Evolutionary conservation across 2,797 vertebrate genomes (phyloP).

Genomic region (Acanthurus lineatus): DNA sequence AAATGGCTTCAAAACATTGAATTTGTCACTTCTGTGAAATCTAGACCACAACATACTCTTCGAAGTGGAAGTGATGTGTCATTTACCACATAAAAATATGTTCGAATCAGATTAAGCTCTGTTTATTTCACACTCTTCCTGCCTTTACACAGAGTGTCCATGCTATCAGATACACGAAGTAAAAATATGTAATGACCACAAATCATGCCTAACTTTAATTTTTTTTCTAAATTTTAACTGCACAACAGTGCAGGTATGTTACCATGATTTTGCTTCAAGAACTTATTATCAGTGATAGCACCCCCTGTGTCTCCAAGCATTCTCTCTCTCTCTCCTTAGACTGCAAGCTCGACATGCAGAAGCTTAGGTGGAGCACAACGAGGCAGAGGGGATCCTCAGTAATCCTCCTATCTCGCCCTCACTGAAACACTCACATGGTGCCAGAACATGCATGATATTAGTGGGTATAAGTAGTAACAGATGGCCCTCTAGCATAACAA

Average conservation of each 20-base stretch:
- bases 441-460: not conserved
- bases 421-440: not conserved
- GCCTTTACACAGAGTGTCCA: not conserved
- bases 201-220: not conserved
- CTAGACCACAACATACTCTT: slow-evolving; percentile 6
- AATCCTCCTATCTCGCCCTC: slow-evolving; percentile 48
- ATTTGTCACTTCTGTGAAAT: slow-evolving; percentile 59
- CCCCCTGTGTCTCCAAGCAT: not conserved
- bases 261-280: not conserved
- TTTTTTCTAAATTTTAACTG: not conserved
- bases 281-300: slow-evolving; percentile 15
- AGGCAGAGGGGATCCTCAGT: slow-evolving; percentile 35
- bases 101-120: slow-evolving; percentile 45
- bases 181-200: not conserved
- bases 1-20: slow-evolving; percentile 51
- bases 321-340: not conserved
- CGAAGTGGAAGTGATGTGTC: slow-evolving; percentile 50
- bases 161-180: not conserved
- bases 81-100: slow-evolving; percentile 42
- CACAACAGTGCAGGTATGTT: too few relatives aligned
- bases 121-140: slow-evolving; percentile 26
- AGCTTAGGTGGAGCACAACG: slow-evolving; percentile 49
- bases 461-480: slow-evolving; percentile 2
- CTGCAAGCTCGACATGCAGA: slow-evolving; percentile 51
- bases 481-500: slow-evolving; percentile 3